These are phyloP conservation scores for Zoanthus sansibaricus DNA, from an alignment of 92 coral and sea anemone species.

Conservation along the genomic window DNA sequence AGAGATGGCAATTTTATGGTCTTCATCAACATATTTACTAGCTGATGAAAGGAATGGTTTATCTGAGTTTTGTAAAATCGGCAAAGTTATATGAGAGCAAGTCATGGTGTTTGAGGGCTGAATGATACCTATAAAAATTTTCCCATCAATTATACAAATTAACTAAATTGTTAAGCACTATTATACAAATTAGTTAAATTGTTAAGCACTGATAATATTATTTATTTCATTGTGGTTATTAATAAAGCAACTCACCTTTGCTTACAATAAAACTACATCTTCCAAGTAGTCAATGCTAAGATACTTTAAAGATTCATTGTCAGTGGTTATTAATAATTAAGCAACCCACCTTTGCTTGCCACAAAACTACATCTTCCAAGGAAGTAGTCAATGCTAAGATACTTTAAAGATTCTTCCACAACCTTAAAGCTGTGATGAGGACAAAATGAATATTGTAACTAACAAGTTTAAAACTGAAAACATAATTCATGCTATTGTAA, in stretches of 20 bases:
- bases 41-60: no score
- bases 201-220: not conserved
- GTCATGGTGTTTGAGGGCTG: no score
- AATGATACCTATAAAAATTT: no score
- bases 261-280: conserved; percentile 91
- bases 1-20: not conserved
- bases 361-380: conserved; percentile 95
- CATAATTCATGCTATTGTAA: not conserved
- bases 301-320: conserved; percentile 70
- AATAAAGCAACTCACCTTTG: conserved; percentile 63
- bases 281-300: conserved; percentile 89
- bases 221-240: not conserved
- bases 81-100: no score
- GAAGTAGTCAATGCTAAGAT: conserved; percentile 85
- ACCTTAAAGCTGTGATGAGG: conserved; percentile 67
- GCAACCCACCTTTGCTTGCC: conserved; percentile 77
- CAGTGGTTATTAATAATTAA: not conserved
- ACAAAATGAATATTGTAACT: not conserved
- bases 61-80: no score
- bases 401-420: conserved; percentile 71
- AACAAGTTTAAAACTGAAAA: not conserved
- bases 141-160: no score
- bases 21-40: no score
- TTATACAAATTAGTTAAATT: no score
- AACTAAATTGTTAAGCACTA: no score